Percentiles rank a stretch among this genome's conserved stretches.
phyloP scores from a whole-genome alignment of 64 coral and sea anemone genomes.

The Montipora sp. region DNA sequence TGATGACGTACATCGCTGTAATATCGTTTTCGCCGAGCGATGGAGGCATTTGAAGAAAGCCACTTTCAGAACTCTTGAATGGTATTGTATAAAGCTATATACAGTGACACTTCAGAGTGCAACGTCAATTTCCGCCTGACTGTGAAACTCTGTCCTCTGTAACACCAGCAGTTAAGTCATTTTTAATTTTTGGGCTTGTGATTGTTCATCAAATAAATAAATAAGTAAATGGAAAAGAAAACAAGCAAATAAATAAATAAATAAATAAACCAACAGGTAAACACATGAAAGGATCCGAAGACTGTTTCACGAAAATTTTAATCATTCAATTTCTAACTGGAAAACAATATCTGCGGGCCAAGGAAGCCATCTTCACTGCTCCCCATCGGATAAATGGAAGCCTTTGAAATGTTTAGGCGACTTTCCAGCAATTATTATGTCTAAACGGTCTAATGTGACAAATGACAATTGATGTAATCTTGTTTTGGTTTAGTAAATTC shows the following conservation, averaged over 20 bases:
- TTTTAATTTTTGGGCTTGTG: no score
- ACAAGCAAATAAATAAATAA: no score
- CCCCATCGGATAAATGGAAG: background rate
- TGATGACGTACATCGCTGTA: conserved; percentile 12
- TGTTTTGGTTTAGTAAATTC: background rate
- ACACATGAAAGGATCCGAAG: background rate
- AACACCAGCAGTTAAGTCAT: background rate
- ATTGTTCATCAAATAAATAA: no score
- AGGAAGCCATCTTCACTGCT: background rate
- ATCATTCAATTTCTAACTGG: background rate
- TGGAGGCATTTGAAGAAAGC: background rate
- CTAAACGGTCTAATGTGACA: background rate
- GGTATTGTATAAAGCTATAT: background rate
- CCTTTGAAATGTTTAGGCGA: background rate
- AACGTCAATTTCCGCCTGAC: background rate
- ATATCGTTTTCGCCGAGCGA: background rate
- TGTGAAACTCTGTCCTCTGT: background rate
- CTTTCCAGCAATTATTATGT: background rate
- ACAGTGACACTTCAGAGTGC: background rate
- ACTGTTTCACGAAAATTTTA: background rate
- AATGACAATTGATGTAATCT: background rate
- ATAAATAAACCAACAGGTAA: background rate
- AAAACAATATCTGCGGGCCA: background rate
- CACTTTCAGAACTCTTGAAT: background rate
- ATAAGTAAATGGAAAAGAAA: no score